Evolutionary conservation across 1,140 invertebrate species (phyloP), one percentile per base, ranked within the genome.

Genomic region (Ceratosolen solmsi): DNA sequence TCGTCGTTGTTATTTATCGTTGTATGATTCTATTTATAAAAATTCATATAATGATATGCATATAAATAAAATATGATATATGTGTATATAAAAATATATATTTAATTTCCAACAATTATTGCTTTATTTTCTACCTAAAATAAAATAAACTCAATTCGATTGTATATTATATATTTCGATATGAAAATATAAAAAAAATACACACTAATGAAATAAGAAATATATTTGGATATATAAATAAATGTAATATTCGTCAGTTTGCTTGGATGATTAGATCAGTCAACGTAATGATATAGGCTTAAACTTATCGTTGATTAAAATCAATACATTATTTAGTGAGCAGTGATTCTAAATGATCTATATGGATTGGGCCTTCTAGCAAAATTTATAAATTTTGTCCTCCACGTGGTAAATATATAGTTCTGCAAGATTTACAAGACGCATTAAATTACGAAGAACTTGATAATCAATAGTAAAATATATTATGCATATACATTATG

Each of bases 1-100:
- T 74, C 71, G 82, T 83, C 82, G 82, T 83, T 83, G 82, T 83
- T 83, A 83, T 83, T 83, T 54, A 83, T 83, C 76, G 76, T 83
- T 83, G 79, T 60, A 79, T 77, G 76, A 83, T 83, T 79, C 68
- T 83, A 83, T 83, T 83, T 83, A 83, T 70, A 83, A 79, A 83
- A 79, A 56, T 68, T 79, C 56, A 76, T 79, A 79, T 83, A 83
- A 83, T 79, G 75, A 83, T 74, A 79, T 79, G 73, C 81, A 79
- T 79, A 60, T n/a, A n/a, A n/a, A n/a, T n/a, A n/a, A n/a, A n/a
- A n/a, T n/a, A n/a, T n/a, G n/a, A n/a, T n/a, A n/a, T 72, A 74
- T 73, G 75, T 82, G 73, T 74, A 78, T 78, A 79, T 71, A 72
- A 79, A 82, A 60, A 82, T 77, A 82, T 83, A 83, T 83, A 83